phyloP scores from a whole-genome alignment of 2,797 vertebrate species.

The Crax fasciolata region DNA sequence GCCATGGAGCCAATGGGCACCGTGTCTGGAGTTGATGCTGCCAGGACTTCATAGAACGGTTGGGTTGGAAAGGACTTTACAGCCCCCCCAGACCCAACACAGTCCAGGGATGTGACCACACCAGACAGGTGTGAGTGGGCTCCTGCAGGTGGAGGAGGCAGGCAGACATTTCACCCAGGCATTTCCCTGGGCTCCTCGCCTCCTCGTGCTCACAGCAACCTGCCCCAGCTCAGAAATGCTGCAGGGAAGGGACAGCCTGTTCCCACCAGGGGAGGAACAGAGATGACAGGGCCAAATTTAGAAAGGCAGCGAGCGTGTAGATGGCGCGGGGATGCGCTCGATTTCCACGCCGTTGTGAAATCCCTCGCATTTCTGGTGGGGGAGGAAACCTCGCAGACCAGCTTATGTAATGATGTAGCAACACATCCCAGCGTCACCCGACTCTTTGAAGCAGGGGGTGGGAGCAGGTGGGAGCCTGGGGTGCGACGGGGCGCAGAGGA shows the following conservation, averaged over 20 bases:
- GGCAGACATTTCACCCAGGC: neutral
- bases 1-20: neutral
- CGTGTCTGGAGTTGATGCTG: neutral
- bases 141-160: neutral
- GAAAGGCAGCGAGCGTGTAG: fast-evolving
- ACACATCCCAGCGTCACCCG: neutral
- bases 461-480: neutral
- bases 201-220: fast-evolving
- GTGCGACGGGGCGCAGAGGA: neutral
- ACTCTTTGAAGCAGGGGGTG: neutral
- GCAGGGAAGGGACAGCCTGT: neutral
- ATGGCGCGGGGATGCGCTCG: neutral
- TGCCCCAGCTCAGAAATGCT: neutral
- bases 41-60: neutral
- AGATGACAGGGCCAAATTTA: neutral
- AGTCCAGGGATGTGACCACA: neutral
- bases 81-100: too few relatives aligned
- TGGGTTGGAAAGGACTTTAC: too few relatives aligned
- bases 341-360: neutral
- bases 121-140: neutral
- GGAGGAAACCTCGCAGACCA: neutral
- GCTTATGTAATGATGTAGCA: constrained; percentile 28
- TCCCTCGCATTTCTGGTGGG: neutral
- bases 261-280: neutral
- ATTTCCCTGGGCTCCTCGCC: neutral